These are phyloP conservation scores for Pristionchus arcanus DNA, from an alignment of 2,888 invertebrate species.

Conservation along the genomic window DNA sequence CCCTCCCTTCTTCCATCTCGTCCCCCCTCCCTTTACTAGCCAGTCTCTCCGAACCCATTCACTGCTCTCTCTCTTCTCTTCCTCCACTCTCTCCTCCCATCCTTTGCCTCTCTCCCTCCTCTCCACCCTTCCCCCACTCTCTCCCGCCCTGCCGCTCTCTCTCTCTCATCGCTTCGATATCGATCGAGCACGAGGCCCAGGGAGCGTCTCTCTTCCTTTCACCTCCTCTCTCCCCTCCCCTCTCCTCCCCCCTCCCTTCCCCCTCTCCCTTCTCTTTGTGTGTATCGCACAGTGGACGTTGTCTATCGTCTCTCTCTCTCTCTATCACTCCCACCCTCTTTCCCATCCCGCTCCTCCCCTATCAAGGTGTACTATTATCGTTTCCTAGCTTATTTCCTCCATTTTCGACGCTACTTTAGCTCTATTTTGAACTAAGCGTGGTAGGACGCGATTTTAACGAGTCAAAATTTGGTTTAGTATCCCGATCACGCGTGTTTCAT, in stretches of 20 bases:
- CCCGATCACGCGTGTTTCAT: background rate
- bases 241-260: background rate
- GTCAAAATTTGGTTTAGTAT: background rate
- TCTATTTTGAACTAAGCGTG: background rate
- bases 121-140: background rate
- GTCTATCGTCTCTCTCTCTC: conserved; percentile 13
- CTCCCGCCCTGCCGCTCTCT: background rate
- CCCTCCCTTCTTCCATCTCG: conserved; percentile 24
- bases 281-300: conserved; percentile 40
- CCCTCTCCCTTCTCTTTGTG: background rate
- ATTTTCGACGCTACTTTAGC: background rate
- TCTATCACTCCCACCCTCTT: background rate
- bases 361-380: conserved; percentile 41
- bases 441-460: background rate
- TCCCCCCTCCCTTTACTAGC: conserved; percentile 17
- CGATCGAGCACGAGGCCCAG: conserved; percentile 5
- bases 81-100: conserved; percentile 11
- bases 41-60: conserved; percentile 5
- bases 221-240: conserved; percentile 33
- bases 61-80: conserved; percentile 18
- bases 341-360: background rate
- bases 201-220: conserved; percentile 25
- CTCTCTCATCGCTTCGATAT: background rate
- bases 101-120: background rate
- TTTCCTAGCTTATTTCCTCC: background rate